Evolutionary conservation across 2,888 invertebrate genomes (phyloP), one percentile per base, ranked within the genome.

Genomic region (Callyntrura guangdongensis): DNA sequence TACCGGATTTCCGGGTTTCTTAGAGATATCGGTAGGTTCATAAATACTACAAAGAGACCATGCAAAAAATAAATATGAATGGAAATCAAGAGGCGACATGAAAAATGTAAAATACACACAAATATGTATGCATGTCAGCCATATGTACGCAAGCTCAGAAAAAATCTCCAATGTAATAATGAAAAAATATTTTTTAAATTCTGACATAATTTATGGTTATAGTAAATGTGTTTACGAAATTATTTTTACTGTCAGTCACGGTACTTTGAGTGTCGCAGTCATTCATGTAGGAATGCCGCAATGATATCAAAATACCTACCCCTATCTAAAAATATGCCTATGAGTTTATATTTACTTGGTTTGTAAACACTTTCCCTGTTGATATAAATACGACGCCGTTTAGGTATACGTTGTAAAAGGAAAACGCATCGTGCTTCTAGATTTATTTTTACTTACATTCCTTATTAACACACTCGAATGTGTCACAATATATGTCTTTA

Each of bases 191-290:
- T 56, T 25, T 12, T 2, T 25, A 53, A 27, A 45, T 14, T 25
- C 12, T 36, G 45, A 61, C 27, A 86, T 81, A 87, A 87, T 87
- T 87, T 87, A 87, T 81, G 27, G 64, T 56, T 25, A 53, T 49
- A 67, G 69, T 81, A 45, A 72, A 88, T 88, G 72, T 82, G 72
- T 82, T 72, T 88, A 83, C 82, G 27, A 59, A 82, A 82, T 82
- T 88, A 82, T 72, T 82, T 83, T 83, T 53, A 11, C 82, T 45
- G 83, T 88, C 82, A 69, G 88, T 88, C 88, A 88, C 88, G 88
- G 82, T 49, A 88, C 56, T 47, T 88, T 82, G 82, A 88, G 88
- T 82, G 82, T 69, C 88, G 88, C 87, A 82, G 53, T 87, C 81
- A 82, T 88, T 87, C 87, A 87, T 81, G 49, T 87, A 47, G 61